Evolutionary conservation across 2,797 vertebrate genomes (phyloP), one percentile per base, ranked within the genome.

Genomic region (Diplodus sargus): DNA sequence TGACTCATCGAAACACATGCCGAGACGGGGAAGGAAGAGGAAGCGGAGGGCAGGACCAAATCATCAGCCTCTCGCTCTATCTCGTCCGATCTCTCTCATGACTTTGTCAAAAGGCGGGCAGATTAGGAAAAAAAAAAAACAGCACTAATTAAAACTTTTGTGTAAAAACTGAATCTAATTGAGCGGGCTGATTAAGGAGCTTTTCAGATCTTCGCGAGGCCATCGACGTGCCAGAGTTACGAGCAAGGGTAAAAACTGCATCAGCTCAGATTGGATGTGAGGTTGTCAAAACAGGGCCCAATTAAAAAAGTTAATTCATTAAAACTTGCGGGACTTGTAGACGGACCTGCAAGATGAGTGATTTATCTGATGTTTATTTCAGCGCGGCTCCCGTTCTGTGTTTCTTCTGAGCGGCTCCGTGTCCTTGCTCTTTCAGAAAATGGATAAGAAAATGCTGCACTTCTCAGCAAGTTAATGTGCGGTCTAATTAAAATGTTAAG

Each of bases 231-330:
- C 83, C 77, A 77, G 81, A 83, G 68, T 60, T 79, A 76, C 15
- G 20, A 76, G 75, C 51, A 68, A 83, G 76, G 48, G 74, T 74
- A 82, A 72, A 76, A 80, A 63, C 76, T 52, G 71, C 76, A 73
- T 78, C 78, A 45, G 86, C 77, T 76, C 2, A 18, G 69, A 82
- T 51, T 45, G 78, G 75, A 90, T 78, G 74, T 85, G 76, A 83
- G 80, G 68, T 91, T 91, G 89, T 87, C 87, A 91, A 91, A 91
- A 89, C 76, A 86, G 9, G 16, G 80, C 34, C 88, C 87, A 92
- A 86, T 92, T 91, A 92, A 92, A 91, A 90, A 92, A 92, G 90
- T 92, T 72, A 91, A 87, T 90, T 92, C 84, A 90, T 91, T 91
- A 89, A 92, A 93, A 93, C 88, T 91, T 91, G 76, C 76, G 62